phyloP scores from a whole-genome alignment of 2,797 vertebrate species.

The Sitta carolinensis region DNA sequence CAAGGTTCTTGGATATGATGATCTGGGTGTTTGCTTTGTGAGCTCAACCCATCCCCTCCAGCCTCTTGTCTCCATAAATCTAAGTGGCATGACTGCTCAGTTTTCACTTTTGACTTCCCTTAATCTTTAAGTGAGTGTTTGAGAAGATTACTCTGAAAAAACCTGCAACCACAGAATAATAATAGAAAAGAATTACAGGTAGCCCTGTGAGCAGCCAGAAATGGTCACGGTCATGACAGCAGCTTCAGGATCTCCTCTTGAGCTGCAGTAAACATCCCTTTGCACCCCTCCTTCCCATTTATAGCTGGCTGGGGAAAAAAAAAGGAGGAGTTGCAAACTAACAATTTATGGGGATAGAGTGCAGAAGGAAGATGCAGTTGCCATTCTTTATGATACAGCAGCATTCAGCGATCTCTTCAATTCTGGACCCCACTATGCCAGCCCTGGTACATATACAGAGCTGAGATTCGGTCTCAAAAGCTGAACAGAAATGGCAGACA shows the following conservation, averaged over 20 bases:
- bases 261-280: background rate
- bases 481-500: background rate
- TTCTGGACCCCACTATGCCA: background rate
- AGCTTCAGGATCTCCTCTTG: background rate
- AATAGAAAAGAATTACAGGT: slow-evolving; percentile 27
- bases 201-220: slow-evolving; percentile 52
- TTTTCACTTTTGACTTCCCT: slow-evolving; percentile 59
- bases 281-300: background rate
- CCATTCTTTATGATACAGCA: background rate
- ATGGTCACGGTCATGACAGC: background rate
- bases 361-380: background rate
- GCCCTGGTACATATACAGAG: background rate
- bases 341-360: background rate
- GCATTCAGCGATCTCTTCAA: background rate
- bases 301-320: background rate
- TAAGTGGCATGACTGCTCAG: slow-evolving; percentile 57
- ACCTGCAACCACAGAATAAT: slow-evolving; percentile 15
- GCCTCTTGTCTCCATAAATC: slow-evolving; percentile 33
- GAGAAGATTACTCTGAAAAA: slow-evolving; percentile 55
- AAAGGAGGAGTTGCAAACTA: background rate
- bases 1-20: slow-evolving; percentile 51
- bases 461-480: background rate
- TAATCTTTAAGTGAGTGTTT: slow-evolving; percentile 44
- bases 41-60: slow-evolving; percentile 31
- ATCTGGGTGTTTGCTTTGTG: slow-evolving; percentile 62